Conservation (phyloP, 37 sponge, comb jelly and placozoan genomes). For the Aplysina aerophoba region DNA sequence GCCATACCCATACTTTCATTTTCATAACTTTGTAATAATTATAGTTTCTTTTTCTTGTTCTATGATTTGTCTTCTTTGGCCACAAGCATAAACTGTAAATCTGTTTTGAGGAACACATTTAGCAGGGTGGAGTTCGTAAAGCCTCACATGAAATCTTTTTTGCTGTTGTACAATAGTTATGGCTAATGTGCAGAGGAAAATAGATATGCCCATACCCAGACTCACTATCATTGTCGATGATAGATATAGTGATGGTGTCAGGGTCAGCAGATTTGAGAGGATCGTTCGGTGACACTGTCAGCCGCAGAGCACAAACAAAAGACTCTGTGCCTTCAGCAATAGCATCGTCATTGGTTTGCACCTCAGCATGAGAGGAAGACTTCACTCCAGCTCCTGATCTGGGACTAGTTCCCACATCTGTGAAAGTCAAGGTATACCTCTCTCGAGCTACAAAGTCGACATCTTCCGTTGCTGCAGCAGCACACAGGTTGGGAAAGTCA, state of each 20-base stretch:
- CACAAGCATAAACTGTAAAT: too few species aligned
- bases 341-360: background rate
- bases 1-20: too few species aligned
- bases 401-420: background rate
- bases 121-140: too few species aligned
- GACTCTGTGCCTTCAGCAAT: constrained; percentile 26
- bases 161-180: too few species aligned
- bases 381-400: background rate
- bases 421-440: background rate
- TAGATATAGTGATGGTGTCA: constrained; percentile 16
- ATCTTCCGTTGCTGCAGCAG: background rate
- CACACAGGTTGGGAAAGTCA: too few species aligned
- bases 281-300: background rate
- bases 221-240: constrained; percentile 29
- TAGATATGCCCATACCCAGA: too few species aligned
- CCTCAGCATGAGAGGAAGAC: background rate
- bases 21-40: too few species aligned
- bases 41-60: too few species aligned
- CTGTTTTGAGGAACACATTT: too few species aligned
- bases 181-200: too few species aligned
- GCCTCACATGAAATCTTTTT: too few species aligned
- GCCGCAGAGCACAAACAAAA: constrained; percentile 11
- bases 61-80: too few species aligned
- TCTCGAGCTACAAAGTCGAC: background rate
- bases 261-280: background rate